These are phyloP conservation scores for Babylonia areolata DNA, from an alignment of 1,140 invertebrate species.

Conservation along the genomic window DNA sequence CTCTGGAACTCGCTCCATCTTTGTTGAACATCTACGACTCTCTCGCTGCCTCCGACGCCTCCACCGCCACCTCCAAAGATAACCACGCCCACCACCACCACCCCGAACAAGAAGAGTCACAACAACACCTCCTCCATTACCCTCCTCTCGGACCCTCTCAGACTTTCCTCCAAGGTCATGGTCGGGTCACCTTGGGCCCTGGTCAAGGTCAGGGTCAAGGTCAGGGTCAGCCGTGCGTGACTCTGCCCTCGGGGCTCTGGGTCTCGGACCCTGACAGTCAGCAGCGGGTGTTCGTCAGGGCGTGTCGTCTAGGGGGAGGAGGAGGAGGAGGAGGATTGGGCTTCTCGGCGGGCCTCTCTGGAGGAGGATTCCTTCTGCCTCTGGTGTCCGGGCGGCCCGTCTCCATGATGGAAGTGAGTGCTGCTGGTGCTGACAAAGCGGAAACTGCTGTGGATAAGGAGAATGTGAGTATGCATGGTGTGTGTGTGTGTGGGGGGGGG, in stretches of 20 bases:
- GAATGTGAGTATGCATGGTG: not conserved
- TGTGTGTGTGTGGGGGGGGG: not conserved
- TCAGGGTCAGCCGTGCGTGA: not conserved
- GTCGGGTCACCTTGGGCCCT: not conserved
- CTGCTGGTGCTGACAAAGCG: not conserved
- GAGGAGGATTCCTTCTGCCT: not conserved
- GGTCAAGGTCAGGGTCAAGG: not conserved
- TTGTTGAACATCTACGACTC: slow-evolving; percentile 83
- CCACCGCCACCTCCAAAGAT: slow-evolving; percentile 17
- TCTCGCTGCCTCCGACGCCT: slow-evolving; percentile 43
- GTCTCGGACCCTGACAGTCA: slow-evolving; percentile 46
- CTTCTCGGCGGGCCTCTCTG: not conserved
- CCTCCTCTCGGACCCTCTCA: slow-evolving; percentile 30
- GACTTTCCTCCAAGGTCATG: slow-evolving; percentile 2
- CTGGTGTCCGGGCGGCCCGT: slow-evolving; percentile 12
- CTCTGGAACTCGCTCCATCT: slow-evolving; percentile 81
- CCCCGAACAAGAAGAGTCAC: not conserved
- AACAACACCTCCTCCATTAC: slow-evolving; percentile 26
- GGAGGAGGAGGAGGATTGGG: not conserved
- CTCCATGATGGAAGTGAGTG: slow-evolving; percentile 20
- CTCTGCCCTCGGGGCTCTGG: not conserved
- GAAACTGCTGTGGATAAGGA: not conserved
- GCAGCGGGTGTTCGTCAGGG: slow-evolving; percentile 11
- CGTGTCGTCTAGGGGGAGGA: not conserved
- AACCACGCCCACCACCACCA: slow-evolving; percentile 40